A percentile compares a stretch with the other conserved stretches of the same genome.
Conservation (phyloP, 2,113 vertebrate genomes). For the Mohoua ochrocephala region DNA sequence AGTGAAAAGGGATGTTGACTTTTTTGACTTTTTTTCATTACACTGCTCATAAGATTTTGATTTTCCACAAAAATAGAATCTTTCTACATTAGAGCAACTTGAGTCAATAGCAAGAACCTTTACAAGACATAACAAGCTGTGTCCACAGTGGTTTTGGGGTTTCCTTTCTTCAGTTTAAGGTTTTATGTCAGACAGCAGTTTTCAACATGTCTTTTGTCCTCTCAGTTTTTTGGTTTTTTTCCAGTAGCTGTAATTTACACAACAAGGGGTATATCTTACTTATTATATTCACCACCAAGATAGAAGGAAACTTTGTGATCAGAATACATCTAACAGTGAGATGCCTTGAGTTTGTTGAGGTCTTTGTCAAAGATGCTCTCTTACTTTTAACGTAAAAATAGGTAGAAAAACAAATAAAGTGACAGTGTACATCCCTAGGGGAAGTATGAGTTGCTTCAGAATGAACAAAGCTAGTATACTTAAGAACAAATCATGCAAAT, state of each 20-base stretch:
- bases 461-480: conserved; percentile 4
- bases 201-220: neutral
- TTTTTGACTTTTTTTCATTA: neutral
- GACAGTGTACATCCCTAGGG: neutral
- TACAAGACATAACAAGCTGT: neutral
- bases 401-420: neutral
- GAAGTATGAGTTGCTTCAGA: neutral
- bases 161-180: neutral
- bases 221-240: neutral
- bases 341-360: neutral
- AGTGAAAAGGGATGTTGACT: neutral
- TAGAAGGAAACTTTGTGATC: neutral
- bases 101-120: neutral
- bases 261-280: neutral
- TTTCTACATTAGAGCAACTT: neutral
- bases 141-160: neutral
- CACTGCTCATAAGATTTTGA: neutral
- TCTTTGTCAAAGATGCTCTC: neutral
- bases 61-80: neutral
- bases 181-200: neutral
- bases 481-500: neutral
- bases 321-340: neutral
- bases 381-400: conserved; percentile 12
- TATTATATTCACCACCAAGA: neutral
- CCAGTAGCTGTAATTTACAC: conserved; percentile 4